Base-by-base conservation (phyloP, 2,113 vertebrate genomes). In the Phrynosoma blainvillii region DNA sequence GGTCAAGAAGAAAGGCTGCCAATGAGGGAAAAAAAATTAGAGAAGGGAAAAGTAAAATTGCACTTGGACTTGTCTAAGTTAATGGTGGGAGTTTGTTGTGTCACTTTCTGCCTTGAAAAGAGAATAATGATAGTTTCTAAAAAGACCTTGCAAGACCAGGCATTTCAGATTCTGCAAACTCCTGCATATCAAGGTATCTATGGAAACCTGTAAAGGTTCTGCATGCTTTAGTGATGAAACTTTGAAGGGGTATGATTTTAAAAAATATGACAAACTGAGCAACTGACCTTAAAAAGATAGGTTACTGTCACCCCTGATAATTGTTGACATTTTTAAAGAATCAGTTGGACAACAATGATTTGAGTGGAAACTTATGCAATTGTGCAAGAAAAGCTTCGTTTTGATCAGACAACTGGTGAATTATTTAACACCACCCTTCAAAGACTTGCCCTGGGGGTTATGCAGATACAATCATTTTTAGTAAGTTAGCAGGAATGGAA, bases 291-390 rank as follows among this genome's bases (percentile, higher is more conserved):
- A 78, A 47, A 68, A 86, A 86, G 62, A 30, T 62, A 79, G 75
- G 84, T 79, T 62, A 79, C 62, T 54, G 62, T 54, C 84, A 70
- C 75, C 75, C 76, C 75, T 86, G 84, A 86, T 86, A 86, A 86
- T 68, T 79, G 62, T 75, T 86, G 84, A 78, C 84, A 86, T 86
- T 86, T 71, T 71, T 52, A 85, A 85, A 85, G 77, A 85, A 23
- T 78, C 62, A 86, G 84, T 86, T 52, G 75, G 62, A 54, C 84
- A 86, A 79, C 84, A 68, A 32, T 32, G 84, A 86, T 86, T 86
- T 79, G 65, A 86, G 62, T 68, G 56, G 59, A 86, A 86, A 75
- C 25, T 20, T 68, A 30, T 54, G 68, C 42, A 70, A 52, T 14
- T 86, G 62, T 68, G 62, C 75, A 86, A 79, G 62, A 62, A 13